Evolutionary conservation across 1,140 invertebrate species (phyloP), one percentile per base, ranked within the genome.

Genomic region (Macrotrachela quadricornifera): DNA sequence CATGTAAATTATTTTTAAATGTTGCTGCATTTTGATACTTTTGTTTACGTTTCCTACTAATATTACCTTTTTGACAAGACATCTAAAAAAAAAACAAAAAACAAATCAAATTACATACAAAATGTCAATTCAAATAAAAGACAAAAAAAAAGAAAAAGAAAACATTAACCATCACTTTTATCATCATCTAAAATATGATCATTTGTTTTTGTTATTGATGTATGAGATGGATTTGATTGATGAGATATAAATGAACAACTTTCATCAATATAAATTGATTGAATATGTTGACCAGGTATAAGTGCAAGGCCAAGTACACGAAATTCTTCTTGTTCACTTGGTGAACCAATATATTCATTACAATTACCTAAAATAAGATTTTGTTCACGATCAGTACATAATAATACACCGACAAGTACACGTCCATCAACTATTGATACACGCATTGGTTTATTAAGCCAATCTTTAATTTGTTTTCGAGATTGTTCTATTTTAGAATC

Each of bases 321-420:
- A 3, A 83, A 80, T 59, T 87, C 83, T 62, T 82, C 81, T 57
- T 66, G 60, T 10, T 36, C 46, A 21, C 61, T 60, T 37, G 15
- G 9, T 10, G 37, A 18, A 50, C 45, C 44, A 1, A 44, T 46
- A 65, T 80, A 85, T 70, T 88, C 85, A 48, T 79, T 77, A 68
- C 83, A 85, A 6, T 80, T 78, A 38, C 82, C 83, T 56, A 94
- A 71, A 61, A 94, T 91, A 46, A 92, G 78, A 75, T 94, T 92
- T 18, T 80, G 79, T 71, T 88, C 83, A 61, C 80, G 71, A 68
- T 92, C 87, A 17, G 86, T 91, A 65, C 86, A 91, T 2, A 88
- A 67, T 69, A 94, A 91, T 48, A 80, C 57, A 55, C 86, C 86
- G 58, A 83, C 78, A 36, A 92, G 73, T 41, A 82, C 76, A 59